phyloP scores from a whole-genome alignment of 2,113 vertebrate genomes.

The Corythornis cristatus region DNA sequence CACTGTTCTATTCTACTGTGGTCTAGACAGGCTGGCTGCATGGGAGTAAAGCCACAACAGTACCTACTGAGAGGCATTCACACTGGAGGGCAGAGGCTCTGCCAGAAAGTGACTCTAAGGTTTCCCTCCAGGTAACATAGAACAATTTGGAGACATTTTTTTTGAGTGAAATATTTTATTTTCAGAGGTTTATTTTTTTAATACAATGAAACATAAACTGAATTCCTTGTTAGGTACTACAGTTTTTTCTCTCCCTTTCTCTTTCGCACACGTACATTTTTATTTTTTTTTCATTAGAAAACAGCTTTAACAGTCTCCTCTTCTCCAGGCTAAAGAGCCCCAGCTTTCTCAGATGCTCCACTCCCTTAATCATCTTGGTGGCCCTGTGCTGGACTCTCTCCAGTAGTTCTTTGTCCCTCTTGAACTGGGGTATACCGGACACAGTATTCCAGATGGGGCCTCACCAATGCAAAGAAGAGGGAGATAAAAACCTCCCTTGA shows the following conservation, averaged over 20 bases:
- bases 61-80: not conserved
- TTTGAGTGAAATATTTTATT: not conserved
- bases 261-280: no score
- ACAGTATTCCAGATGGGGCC: no score
- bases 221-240: not conserved
- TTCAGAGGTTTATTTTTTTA: not conserved
- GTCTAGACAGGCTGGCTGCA: not conserved
- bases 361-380: no score
- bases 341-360: no score
- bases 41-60: not conserved
- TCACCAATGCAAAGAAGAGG: no score
- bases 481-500: no score
- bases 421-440: no score
- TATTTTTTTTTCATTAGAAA: not conserved
- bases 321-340: no score
- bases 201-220: not conserved
- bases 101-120: not conserved
- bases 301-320: no score
- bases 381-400: no score
- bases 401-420: no score
- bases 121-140: not conserved
- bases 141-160: not conserved
- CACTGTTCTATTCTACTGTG: not conserved
- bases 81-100: not conserved
- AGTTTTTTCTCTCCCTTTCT: not conserved